Conservation (phyloP, 2,113 vertebrate species). For the Pluvialis apricaria region DNA sequence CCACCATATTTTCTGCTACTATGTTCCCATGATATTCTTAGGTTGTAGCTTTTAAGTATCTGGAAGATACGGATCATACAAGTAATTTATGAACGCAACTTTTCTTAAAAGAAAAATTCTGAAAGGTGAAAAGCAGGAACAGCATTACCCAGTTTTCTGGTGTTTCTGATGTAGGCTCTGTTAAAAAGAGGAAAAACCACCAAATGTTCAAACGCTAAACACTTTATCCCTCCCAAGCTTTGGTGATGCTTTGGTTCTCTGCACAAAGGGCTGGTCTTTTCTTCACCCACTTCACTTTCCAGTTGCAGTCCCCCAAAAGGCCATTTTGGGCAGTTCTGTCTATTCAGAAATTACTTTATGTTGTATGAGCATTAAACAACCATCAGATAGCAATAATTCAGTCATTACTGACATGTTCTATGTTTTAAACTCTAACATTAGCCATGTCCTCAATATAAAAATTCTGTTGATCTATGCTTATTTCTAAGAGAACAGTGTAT, state of each 20-base stretch:
- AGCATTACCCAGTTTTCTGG: background rate
- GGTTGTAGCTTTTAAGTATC: background rate
- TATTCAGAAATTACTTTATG: background rate
- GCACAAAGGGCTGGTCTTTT: background rate
- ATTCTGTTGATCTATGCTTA: background rate
- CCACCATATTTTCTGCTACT: background rate
- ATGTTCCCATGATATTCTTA: background rate
- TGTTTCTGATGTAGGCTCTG: background rate
- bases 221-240: background rate
- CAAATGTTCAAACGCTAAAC: background rate
- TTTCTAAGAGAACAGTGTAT: background rate
- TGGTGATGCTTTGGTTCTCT: background rate
- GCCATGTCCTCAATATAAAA: background rate
- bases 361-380: background rate
- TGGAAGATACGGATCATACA: background rate
- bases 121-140: background rate
- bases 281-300: background rate
- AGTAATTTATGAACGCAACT: background rate
- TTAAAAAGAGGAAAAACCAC: background rate
- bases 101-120: background rate
- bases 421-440: background rate
- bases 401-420: background rate
- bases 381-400: background rate
- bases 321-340: background rate
- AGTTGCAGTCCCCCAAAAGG: background rate